Percentiles rank a stretch among this genome's conserved stretches.
Evolutionary conservation across 2,113 vertebrate species (phyloP).

Genomic region (Engystomops pustulosus): DNA sequence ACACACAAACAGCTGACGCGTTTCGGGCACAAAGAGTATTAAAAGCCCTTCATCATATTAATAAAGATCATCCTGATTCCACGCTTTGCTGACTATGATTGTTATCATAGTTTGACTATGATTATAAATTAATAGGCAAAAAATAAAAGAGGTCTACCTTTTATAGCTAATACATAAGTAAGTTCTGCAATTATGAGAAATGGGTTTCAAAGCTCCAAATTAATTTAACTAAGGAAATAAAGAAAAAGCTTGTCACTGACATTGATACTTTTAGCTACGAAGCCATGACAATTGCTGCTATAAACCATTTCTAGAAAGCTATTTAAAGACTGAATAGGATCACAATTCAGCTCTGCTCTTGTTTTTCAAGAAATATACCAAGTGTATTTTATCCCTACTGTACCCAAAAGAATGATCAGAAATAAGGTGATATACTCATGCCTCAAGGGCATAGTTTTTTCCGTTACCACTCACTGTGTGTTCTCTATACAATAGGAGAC

Average conservation of each 20-base stretch:
- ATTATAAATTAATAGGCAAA: too few relatives aligned
- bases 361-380: constrained; percentile 30
- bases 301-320: constrained; percentile 5
- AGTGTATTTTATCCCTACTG: constrained; percentile 25
- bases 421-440: constrained; percentile 54
- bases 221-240: background rate
- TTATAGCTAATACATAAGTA: background rate
- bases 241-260: background rate
- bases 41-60: too few relatives aligned
- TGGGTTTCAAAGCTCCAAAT: background rate
- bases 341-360: background rate
- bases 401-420: constrained; percentile 41
- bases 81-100: too few relatives aligned
- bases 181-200: background rate
- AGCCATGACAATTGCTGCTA: background rate
- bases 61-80: too few relatives aligned
- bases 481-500: constrained; percentile 48
- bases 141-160: background rate
- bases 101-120: too few relatives aligned
- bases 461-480: constrained; percentile 30
- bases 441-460: constrained; percentile 51
- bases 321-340: background rate
- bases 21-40: too few relatives aligned
- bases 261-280: background rate
- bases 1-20: too few relatives aligned